Evolutionary conservation across 2,113 vertebrate genomes (phyloP).

Genomic region (Carassius auratus): DNA sequence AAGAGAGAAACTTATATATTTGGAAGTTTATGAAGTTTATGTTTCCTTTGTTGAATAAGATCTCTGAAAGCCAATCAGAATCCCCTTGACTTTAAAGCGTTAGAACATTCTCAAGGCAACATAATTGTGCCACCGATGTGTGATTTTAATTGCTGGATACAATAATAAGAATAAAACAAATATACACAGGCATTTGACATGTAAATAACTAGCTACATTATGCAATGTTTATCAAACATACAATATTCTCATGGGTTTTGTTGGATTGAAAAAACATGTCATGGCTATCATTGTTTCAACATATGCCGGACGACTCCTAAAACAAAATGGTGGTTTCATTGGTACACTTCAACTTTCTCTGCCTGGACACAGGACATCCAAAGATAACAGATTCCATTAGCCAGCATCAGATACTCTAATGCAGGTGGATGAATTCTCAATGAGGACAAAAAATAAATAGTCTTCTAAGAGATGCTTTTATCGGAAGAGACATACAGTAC

Average conservation of each 20-base stretch:
- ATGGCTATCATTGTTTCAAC: background rate
- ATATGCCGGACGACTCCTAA: background rate
- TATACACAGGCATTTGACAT: too few species aligned
- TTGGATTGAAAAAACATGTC: background rate
- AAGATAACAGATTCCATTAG: background rate
- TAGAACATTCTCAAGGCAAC: too few species aligned
- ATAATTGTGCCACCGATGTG: too few species aligned
- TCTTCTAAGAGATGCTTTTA: background rate
- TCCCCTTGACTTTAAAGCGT: too few species aligned
- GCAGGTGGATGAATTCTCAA: background rate
- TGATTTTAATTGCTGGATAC: too few species aligned
- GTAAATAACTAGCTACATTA: background rate
- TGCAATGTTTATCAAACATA: background rate
- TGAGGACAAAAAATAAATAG: background rate
- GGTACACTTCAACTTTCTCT: background rate
- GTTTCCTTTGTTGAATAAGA: too few species aligned
- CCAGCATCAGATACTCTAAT: background rate
- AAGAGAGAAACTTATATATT: too few species aligned
- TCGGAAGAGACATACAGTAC: conserved; percentile 1
- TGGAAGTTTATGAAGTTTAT: too few species aligned
- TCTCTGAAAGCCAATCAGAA: too few species aligned
- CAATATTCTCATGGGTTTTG: background rate
- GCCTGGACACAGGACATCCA: background rate
- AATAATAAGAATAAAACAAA: too few species aligned
- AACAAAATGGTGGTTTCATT: background rate